Evolutionary conservation across 2,113 vertebrate genomes (phyloP), one percentile per base, ranked within the genome.

Genomic region (Oreotrochilus melanogaster): DNA sequence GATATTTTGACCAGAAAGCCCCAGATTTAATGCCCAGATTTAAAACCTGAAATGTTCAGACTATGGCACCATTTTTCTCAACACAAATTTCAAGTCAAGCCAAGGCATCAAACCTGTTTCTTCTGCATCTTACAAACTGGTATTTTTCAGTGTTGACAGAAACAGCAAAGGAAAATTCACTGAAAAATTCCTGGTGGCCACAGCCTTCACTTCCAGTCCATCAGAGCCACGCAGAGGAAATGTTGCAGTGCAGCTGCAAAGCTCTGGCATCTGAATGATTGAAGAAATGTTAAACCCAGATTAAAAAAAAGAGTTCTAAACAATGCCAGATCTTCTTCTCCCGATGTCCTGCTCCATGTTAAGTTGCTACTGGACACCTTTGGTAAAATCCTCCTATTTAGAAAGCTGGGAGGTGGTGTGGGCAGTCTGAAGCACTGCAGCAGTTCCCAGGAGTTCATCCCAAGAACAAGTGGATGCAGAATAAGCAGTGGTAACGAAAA

Each of bases 371-470:
- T 5, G 3, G n/a, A 10, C 19, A 25, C 12, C 30, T 56, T 30
- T 30, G 47, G 43, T 21, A n/a, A 18, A 6, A 50, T 42, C 22
- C 7, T 21, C 18, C 0, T 17, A 2, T 30, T 25, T 6, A 2
- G 47, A 25, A 25, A 15, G 74, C 6, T 1, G 27, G 51, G 16
- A 23, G 58, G 9, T 16, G 61, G 1, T 14, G 2, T 2, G 21
- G 67, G 9, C 8, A 3, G 12, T 2, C 16, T 14, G 14, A 5
- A 75, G 86, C 72, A 4, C 22, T 0, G 2, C 66, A 62, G 78
- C 43, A 1, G 14, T 31, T 88, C 42, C 86, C 39, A 1, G 0
- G 4, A 43, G 33, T 2, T 58, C 23, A 5, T 2, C 6, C 28
- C 83, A 1, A 0, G 28, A 21, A 73, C 22, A 19, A 48, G 62